These are phyloP conservation scores for Probosciger aterrimus DNA, from an alignment of 2,113 vertebrate species.

Conservation along the genomic window DNA sequence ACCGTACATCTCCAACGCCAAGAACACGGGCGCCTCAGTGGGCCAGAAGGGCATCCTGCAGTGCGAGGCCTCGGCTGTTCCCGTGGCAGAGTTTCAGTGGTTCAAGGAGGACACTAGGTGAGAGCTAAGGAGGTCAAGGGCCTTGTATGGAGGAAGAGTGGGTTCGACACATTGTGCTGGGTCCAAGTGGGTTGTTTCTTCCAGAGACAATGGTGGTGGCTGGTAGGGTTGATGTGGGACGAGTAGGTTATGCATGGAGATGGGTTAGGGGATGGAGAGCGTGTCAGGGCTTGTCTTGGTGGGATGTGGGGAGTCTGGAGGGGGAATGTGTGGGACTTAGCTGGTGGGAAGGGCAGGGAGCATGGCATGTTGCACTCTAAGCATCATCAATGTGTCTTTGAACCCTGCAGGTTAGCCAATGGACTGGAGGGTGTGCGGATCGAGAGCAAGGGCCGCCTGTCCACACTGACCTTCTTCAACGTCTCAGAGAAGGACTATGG, in stretches of 20 bases:
- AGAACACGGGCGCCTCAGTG: constrained; percentile 85
- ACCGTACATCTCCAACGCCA: constrained; percentile 88
- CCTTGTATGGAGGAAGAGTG: background rate
- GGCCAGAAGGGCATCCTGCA: constrained; percentile 92
- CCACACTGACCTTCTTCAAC: constrained; percentile 94
- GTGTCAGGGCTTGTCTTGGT: fast-evolving
- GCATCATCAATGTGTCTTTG: fast-evolving
- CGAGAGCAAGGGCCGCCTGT: constrained; percentile 92
- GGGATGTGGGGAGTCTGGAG: fast-evolving
- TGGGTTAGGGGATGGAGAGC: too few species aligned
- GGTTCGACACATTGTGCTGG: background rate
- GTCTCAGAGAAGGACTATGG: constrained; percentile 98
- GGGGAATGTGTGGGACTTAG: fast-evolving
- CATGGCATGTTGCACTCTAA: fast-evolving
- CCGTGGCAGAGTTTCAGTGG: constrained; percentile 93
- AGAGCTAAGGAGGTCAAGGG: background rate
- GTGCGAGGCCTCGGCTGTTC: constrained; percentile 92
- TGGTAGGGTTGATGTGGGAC: background rate
- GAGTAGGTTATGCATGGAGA: fast-evolving
- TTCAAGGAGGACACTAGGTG: constrained; percentile 96
- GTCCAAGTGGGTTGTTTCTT: background rate
- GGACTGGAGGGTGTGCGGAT: constrained; percentile 89
- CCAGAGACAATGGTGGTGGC: background rate
- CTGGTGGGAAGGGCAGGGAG: background rate
- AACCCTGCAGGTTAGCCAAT: constrained; percentile 81